Base-by-base conservation (phyloP, 2,888 invertebrate species). In the Cephus rjabovi region DNA sequence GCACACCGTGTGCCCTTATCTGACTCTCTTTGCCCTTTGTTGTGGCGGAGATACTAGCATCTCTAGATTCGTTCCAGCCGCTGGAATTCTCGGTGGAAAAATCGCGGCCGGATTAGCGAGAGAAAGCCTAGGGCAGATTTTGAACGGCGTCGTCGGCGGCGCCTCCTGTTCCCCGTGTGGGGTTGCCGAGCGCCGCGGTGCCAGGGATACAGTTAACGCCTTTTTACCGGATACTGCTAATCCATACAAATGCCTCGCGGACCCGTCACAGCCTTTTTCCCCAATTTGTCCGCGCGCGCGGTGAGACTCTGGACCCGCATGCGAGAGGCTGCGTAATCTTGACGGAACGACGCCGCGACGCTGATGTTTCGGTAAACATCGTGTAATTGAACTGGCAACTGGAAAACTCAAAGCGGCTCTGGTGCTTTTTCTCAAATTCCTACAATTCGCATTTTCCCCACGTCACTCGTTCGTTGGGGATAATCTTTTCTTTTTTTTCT, bases 241-340 rank as follows among this genome's bases (percentile, higher is more conserved):
- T 86, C 88, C 83, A 88, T 88, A 89, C 86, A 89, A 88, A 89
- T 89, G 85, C 80, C 83, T 79, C 77, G 81, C 40, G 40, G 40
- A 40, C 81, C 82, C 83, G 82, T 85, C 83, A 83, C 40, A 40
- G 82, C 80, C 82, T 86, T 87, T 86, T 87, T 85, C 85, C 84
- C 84, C 85, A 87, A 88, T 88, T 88, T 87, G 86, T 85, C 83
- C 81, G 77, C 76, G 77, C 77, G 77, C 79, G 40, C 40, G 40
- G 15, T 15, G 40, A 15, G 40, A 40, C 15, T 40, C 40, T 40
- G 40, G 79, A 78, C 88, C 87, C 88, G 88, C 88, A 88, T 87
- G 82, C 82, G 79, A 69, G 82, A 83, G 40, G 40, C 40, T 40
- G 83, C 80, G 79, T 88, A 88, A 88, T 86, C 88, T 81, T 88